Conservation (phyloP, 2,888 invertebrate genomes). For the Chromoteleia sp. region DNA sequence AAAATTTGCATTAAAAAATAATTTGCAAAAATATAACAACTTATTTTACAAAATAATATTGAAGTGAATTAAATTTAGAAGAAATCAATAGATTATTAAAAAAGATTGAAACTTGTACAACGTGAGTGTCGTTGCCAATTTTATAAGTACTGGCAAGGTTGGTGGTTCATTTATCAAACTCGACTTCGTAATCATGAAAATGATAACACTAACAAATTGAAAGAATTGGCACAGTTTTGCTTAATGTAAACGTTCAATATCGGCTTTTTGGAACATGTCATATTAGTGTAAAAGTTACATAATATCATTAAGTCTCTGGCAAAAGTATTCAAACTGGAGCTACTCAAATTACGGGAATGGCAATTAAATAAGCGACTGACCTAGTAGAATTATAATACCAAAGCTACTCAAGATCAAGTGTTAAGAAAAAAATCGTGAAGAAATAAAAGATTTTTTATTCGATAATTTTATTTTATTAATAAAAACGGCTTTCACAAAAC, state of each 20-base stretch:
- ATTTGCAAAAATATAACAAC: too few species aligned
- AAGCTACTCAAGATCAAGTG: not conserved
- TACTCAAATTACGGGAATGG: slow-evolving; percentile 1
- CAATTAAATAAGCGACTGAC: not conserved
- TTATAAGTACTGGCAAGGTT: not conserved
- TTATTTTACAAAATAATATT: too few species aligned
- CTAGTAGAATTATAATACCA: not conserved
- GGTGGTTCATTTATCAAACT: not conserved
- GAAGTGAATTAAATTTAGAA: too few species aligned
- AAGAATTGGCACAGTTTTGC: not conserved
- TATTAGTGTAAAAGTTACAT: not conserved
- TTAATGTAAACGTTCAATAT: not conserved
- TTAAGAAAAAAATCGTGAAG: too few species aligned
- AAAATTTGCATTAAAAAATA: too few species aligned
- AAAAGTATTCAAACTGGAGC: not conserved
- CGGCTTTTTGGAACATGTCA: not conserved
- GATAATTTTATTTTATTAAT: too few species aligned
- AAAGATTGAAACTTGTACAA: not conserved
- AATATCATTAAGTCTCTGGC: not conserved
- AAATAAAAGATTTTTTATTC: too few species aligned
- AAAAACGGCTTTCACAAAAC: too few species aligned
- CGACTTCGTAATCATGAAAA: not conserved
- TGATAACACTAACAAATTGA: not conserved
- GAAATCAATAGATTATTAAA: too few species aligned
- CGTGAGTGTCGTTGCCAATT: not conserved